phyloP scores from a whole-genome alignment of 2,113 vertebrate species.

The Spea bombifrons region DNA sequence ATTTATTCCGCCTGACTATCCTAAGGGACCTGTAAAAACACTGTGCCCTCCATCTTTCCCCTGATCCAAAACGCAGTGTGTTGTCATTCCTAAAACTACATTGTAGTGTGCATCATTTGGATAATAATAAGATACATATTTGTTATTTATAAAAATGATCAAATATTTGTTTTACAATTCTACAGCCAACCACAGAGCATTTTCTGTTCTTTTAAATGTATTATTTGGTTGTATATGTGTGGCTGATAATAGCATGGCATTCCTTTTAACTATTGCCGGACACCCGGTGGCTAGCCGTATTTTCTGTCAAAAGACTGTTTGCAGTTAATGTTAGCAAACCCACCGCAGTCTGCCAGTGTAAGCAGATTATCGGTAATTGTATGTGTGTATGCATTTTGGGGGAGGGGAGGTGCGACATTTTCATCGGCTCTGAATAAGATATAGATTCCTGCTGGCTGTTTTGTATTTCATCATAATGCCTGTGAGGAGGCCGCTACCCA shows the following conservation, averaged over 20 bases:
- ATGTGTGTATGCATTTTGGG: conserved; percentile 88
- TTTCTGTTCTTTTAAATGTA: no score
- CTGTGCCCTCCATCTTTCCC: no score
- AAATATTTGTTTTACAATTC: no score
- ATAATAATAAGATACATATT: no score
- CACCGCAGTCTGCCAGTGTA: conserved; percentile 81
- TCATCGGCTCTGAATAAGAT: conserved; percentile 88
- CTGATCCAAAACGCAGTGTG: no score
- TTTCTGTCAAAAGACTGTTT: conserved; percentile 90
- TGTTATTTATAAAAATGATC: no score
- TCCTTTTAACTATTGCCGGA: conserved; percentile 87
- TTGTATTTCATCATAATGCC: conserved; percentile 90
- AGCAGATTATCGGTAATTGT: conserved; percentile 94
- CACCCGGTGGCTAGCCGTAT: conserved; percentile 84
- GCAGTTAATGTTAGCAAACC: conserved; percentile 87
- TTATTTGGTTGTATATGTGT: conserved; percentile 81
- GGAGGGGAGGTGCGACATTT: conserved; percentile 79
- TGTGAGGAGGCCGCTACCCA: conserved; percentile 82
- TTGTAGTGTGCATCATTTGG: no score
- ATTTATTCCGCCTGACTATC: no score
- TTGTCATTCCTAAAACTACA: no score
- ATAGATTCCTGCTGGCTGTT: conserved; percentile 87
- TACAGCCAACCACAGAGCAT: no score
- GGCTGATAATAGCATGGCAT: conserved; percentile 78
- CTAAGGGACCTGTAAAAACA: no score